Base-by-base conservation (phyloP, 1,140 invertebrate genomes). In the Euwallacea similis region DNA sequence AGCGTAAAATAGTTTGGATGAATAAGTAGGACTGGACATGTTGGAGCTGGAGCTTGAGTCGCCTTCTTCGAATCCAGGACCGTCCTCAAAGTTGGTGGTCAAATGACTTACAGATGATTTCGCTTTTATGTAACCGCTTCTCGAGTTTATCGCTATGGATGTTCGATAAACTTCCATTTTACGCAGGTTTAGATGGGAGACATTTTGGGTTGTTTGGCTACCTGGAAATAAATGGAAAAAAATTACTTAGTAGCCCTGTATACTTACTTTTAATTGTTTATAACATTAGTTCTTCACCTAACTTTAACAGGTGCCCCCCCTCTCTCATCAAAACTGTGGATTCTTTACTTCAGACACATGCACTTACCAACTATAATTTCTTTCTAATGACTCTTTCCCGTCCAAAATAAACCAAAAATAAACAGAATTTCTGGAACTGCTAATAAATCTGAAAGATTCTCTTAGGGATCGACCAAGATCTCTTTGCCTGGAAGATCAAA, bases 21-120 rank as follows among this genome's bases (percentile, higher is more conserved):
- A 33, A 84, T 90, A 90, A 80, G 94, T 90, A 59, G 97, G 85
- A 81, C 92, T 93, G 74, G 91, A 91, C 58, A 98, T 86, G 83
- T 97, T 95, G 75, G 93, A 93, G 75, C 89, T 87, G 72, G 91
- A 91, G 79, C 94, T 94, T 80, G 97, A 84, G 44, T 93, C 94
- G 86, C 98, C 96, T 84, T 98, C 95, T 81, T 97, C 96, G 77
- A 98, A 80, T 55, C 95, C 98, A 79, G 91, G 87, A 81, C 98
- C 95, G 84, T 97, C 96, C 83, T 97, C 95, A 85, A 95, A 97
- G 83, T 97, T 95, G 88, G 97, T 93, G 66, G 97, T 90, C 86
- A 98, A 90, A 92, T 97, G 95, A 82, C 96, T 95, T 78, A 88
- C 85, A 74, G 88, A 86, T 42, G 59, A 64, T 21, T 70, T 55